These are phyloP conservation scores for Corydoras maculifer DNA, from an alignment of 2,113 vertebrate genomes.

Conservation along the genomic window DNA sequence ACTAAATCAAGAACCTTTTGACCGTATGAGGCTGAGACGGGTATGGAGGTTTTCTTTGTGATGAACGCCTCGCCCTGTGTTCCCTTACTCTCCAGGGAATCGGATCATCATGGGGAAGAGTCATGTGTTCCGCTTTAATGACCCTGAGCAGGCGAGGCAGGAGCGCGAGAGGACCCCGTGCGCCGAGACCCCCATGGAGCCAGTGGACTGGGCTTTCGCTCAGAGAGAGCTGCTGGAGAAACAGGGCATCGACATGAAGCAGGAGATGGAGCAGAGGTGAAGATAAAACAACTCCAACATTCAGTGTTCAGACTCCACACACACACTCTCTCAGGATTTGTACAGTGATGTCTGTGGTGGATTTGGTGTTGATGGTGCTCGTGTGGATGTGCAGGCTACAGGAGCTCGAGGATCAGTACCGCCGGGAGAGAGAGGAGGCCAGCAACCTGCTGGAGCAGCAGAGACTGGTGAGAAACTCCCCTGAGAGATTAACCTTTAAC, in stretches of 20 bases:
- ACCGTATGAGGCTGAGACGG: too few relatives aligned
- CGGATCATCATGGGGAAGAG: conserved; percentile 98
- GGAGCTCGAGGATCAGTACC: conserved; percentile 93
- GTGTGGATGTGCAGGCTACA: conserved; percentile 72
- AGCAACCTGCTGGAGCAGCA: conserved; percentile 95
- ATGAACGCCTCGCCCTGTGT: background rate
- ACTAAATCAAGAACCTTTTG: too few relatives aligned
- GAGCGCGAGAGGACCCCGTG: conserved; percentile 91
- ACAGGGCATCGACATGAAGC: conserved; percentile 98
- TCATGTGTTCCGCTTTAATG: conserved; percentile 94
- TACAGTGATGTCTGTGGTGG: background rate
- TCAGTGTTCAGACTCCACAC: too few relatives aligned
- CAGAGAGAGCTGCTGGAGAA: conserved; percentile 95
- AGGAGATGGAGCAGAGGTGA: conserved; percentile 97
- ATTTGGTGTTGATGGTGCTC: background rate
- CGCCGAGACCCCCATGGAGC: conserved; percentile 84
- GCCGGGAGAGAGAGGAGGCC: conserved; percentile 89
- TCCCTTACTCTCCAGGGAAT: conserved; percentile 67
- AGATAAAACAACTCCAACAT: too few relatives aligned
- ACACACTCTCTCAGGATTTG: too few relatives aligned
- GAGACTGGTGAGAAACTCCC: conserved; percentile 74
- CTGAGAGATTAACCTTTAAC: too few relatives aligned
- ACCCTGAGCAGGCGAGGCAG: conserved; percentile 92
- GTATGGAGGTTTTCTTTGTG: too few relatives aligned
- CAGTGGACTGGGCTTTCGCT: conserved; percentile 95